These are phyloP conservation scores for Cichlasoma orientale DNA, from an alignment of 2,797 vertebrate species.

Conservation along the genomic window DNA sequence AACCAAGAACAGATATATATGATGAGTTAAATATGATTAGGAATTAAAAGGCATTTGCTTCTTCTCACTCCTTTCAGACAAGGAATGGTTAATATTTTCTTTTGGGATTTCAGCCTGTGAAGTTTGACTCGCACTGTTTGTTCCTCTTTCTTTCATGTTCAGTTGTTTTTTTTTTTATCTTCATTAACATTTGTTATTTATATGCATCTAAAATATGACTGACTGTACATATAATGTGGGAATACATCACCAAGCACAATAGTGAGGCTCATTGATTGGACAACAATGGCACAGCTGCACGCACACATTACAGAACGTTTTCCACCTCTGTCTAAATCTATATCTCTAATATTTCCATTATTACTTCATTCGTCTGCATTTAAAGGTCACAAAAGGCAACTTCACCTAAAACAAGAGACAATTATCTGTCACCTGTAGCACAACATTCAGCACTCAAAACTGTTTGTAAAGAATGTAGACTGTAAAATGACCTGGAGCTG, in stretches of 20 bases:
- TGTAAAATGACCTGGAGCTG: conserved; percentile 14
- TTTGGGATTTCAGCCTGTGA: background rate
- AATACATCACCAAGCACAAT: background rate
- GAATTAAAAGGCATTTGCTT: background rate
- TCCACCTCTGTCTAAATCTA: background rate
- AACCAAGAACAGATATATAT: background rate
- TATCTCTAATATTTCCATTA: background rate
- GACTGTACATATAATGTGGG: background rate
- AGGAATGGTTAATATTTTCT: background rate
- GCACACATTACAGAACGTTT: background rate
- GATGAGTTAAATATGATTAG: background rate
- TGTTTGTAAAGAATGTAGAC: background rate
- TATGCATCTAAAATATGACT: background rate
- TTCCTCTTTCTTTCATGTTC: background rate
- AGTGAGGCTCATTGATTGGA: background rate
- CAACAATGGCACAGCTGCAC: background rate
- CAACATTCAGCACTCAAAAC: background rate
- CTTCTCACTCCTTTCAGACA: background rate
- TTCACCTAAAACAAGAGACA: background rate
- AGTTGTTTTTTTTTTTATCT: background rate
- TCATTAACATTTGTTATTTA: background rate
- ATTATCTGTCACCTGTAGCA: background rate
- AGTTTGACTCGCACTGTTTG: background rate
- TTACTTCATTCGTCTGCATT: background rate
- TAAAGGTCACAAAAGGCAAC: background rate